These are phyloP conservation scores for Cacoxenus indagator DNA, from an alignment of 2,888 invertebrate genomes.

Conservation along the genomic window DNA sequence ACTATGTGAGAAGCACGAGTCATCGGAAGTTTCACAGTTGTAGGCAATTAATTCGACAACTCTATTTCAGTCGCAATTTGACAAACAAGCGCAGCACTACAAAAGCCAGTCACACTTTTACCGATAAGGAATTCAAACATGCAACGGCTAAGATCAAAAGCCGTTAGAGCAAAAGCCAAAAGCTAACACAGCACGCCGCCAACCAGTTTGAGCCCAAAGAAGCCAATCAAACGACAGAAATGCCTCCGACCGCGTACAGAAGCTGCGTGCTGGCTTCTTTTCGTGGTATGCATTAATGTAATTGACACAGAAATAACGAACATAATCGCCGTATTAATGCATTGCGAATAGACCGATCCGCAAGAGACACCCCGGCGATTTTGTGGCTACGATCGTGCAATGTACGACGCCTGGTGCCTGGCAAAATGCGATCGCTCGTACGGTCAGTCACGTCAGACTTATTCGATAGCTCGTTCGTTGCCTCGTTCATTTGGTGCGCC, in stretches of 20 bases:
- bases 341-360: conserved; percentile 40
- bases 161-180: conserved; percentile 41
- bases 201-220: neutral
- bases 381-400: neutral
- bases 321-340: conserved; percentile 49
- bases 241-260: neutral
- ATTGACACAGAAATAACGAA: conserved; percentile 58
- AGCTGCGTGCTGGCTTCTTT: neutral
- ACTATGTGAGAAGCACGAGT: neutral
- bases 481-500: too few relatives aligned
- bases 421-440: neutral
- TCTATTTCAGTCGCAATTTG: neutral
- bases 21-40: neutral
- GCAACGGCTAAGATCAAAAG: conserved; percentile 47
- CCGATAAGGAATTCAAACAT: conserved; percentile 28
- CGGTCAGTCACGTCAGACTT: neutral
- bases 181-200: conserved; percentile 28
- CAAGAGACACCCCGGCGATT: neutral
- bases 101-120: conserved; percentile 34
- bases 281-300: conserved; percentile 56
- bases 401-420: neutral
- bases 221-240: conserved; percentile 20
- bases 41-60: neutral
- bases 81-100: neutral
- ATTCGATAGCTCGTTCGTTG: neutral